phyloP scores from a whole-genome alignment of 2,113 vertebrate genomes.

The Xiphorhynchus elegans region DNA sequence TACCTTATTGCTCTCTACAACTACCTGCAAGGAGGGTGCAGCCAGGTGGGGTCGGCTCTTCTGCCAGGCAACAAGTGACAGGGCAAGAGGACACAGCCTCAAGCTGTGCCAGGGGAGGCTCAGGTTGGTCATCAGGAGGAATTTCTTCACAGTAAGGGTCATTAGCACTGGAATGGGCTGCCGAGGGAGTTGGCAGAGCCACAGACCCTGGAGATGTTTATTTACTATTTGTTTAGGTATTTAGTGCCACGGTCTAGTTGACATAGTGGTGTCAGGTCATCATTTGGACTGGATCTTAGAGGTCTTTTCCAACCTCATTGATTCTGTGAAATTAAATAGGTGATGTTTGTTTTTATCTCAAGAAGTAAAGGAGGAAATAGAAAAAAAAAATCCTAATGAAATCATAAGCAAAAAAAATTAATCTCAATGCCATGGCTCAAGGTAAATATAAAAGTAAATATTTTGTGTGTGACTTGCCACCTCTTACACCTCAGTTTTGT shows the following conservation, averaged over 20 bases:
- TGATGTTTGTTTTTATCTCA: not conserved
- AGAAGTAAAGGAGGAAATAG: too few relatives aligned
- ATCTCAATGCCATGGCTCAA: not conserved
- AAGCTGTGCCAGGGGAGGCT: accelerated
- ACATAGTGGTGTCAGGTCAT: not conserved
- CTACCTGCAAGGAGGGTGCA: accelerated
- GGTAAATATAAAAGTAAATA: not conserved
- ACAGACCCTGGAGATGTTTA: not conserved
- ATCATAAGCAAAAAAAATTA: not conserved
- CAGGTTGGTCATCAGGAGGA: not conserved
- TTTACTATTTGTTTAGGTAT: too few relatives aligned
- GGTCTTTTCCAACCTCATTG: not conserved
- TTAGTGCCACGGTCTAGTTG: not conserved
- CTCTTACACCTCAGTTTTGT: not conserved
- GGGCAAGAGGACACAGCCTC: not conserved
- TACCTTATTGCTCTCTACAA: not conserved
- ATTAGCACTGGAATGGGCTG: not conserved
- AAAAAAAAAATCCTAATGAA: not conserved
- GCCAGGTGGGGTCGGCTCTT: not conserved
- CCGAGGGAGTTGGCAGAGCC: not conserved
- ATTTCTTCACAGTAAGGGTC: not conserved
- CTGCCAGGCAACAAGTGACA: too few relatives aligned
- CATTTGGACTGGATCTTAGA: not conserved
- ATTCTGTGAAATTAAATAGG: not conserved
- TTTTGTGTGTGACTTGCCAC: not conserved